A percentile compares a stretch with the other conserved stretches of the same genome.
phyloP scores from a whole-genome alignment of 2,888 invertebrate genomes.

The Eristalis pertinax region DNA sequence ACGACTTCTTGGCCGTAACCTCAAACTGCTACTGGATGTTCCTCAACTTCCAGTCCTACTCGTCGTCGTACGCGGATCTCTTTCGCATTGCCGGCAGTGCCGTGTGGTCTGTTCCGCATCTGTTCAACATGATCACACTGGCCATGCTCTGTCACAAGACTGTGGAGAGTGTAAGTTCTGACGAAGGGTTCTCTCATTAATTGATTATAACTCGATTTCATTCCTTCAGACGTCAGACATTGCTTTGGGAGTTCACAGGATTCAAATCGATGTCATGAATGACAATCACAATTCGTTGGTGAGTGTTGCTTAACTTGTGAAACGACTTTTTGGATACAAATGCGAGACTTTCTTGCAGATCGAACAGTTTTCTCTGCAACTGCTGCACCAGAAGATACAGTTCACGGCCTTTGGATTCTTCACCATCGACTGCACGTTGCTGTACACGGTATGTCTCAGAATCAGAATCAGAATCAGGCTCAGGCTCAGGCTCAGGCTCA shows the following conservation, averaged over 20 bases:
- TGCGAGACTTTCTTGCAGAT: conserved; percentile 76
- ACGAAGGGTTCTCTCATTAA: neutral
- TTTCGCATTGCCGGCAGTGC: conserved; percentile 75
- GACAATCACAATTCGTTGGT: conserved; percentile 80
- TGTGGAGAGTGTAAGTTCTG: conserved; percentile 77
- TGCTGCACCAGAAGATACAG: conserved; percentile 81
- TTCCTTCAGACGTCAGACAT: conserved; percentile 79
- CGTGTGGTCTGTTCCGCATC: conserved; percentile 78
- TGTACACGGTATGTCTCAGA: conserved; percentile 80
- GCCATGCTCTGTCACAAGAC: conserved; percentile 78
- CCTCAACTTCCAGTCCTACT: conserved; percentile 75
- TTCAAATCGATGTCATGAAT: conserved; percentile 79
- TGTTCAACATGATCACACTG: conserved; percentile 77
- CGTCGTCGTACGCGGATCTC: conserved; percentile 73
- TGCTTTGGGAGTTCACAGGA: conserved; percentile 80
- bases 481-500: too few species aligned
- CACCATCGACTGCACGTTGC: conserved; percentile 81
- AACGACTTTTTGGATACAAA: neutral
- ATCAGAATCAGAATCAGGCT: neutral
- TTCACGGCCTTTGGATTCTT: conserved; percentile 82
- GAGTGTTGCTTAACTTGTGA: conserved; percentile 56
- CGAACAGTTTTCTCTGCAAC: conserved; percentile 82
- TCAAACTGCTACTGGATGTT: conserved; percentile 80
- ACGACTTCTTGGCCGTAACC: conserved; percentile 80
- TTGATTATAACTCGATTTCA: neutral